Base-by-base conservation (phyloP, 2,888 invertebrate genomes). In the Nomada goodeniana region DNA sequence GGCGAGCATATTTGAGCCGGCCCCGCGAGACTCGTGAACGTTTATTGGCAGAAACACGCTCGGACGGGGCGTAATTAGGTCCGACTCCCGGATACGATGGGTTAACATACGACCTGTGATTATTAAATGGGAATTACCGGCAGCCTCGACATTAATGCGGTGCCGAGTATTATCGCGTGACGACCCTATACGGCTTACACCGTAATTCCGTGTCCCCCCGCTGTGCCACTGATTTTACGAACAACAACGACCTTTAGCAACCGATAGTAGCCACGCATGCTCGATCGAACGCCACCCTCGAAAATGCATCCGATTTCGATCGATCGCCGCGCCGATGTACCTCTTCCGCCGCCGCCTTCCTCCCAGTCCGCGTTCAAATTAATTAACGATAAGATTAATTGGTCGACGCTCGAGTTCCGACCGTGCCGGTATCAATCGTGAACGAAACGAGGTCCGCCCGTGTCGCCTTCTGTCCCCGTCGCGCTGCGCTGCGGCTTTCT, bases 361-460 rank as follows among this genome's bases (percentile, higher is more conserved):
- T 9, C 36, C 65, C 55, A 47, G 18, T 26, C 50, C 20, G 65
- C 50, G 69, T 55, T 74, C 73, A 87, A 87, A 87, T 92, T 92
- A 92, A 93, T 93, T 91, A 92, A 85, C 89, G 91, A 92, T 92
- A 92, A 92, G 91, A 93, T 92, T 93, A 92, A 93, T 93, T 92
- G 92, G 88, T 86, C 83, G 60, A 47, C 50, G 67, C n/a, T 67
- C 68, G 57, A 68, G 76, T 52, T 61, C 53, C 67, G 55, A 55
- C 42, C 64, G 59, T 20, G 9, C 52, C 55, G 44, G 72, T 80
- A 78, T 80, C 80, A 63, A 67, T 80, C 71, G 78, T 59, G 36
- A 67, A 53, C 65, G 76, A 80, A 68, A 68, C 75, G 81, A 72
- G 76, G 75, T 69, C 76, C 67, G 61, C 76, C 69, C 76, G 75